Evolutionary conservation across 2,888 invertebrate species (phyloP).

Genomic region (Tuberolachnus salignus): DNA sequence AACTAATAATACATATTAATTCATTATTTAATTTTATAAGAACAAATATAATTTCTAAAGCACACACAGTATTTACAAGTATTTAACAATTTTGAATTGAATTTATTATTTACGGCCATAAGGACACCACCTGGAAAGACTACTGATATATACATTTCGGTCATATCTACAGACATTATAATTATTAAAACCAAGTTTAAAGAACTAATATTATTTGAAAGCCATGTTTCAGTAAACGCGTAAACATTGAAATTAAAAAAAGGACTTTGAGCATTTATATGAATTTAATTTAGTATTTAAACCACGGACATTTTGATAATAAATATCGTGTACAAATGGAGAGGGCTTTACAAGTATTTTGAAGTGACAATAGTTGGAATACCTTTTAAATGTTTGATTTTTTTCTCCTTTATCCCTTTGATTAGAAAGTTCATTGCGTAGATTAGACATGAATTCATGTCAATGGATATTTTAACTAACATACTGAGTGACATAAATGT

Average conservation of each 20-base stretch:
- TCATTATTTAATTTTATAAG: background rate
- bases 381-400: background rate
- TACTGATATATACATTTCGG: background rate
- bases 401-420: background rate
- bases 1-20: slow-evolving; percentile 15
- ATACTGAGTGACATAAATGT: background rate
- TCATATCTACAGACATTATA: too few relatives aligned
- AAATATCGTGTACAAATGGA: background rate
- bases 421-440: background rate
- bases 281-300: background rate
- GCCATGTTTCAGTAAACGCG: background rate
- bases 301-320: background rate
- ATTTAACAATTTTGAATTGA: slow-evolving; percentile 4
- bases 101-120: background rate
- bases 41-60: slow-evolving; percentile 13
- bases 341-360: background rate
- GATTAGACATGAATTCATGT: background rate
- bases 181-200: too few relatives aligned
- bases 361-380: background rate
- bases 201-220: slow-evolving; percentile 12
- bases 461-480: too few relatives aligned
- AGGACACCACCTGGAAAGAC: background rate
- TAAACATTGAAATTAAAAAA: slow-evolving; percentile 1
- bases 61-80: too few relatives aligned
- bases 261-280: background rate